These are phyloP conservation scores for Mya arenaria DNA, from an alignment of 1,140 invertebrate genomes.

Conservation along the genomic window DNA sequence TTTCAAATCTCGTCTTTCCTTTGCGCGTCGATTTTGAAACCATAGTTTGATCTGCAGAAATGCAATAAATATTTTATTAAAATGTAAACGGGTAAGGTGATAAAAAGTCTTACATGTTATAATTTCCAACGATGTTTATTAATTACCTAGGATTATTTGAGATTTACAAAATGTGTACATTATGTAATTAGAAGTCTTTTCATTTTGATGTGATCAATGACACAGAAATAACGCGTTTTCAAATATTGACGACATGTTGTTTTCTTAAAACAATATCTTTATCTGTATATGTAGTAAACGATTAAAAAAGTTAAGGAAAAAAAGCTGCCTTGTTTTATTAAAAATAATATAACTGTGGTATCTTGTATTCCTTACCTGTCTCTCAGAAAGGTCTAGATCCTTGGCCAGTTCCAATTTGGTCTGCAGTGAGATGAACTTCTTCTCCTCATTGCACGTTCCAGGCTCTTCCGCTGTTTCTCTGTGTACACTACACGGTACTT, in stretches of 20 bases:
- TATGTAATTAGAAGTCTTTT: too few species aligned
- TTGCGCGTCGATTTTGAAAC: slow-evolving; percentile 44
- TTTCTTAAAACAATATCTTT: background rate
- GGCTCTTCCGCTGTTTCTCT: slow-evolving; percentile 40
- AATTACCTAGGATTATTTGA: too few species aligned
- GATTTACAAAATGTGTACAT: too few species aligned
- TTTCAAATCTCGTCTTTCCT: slow-evolving; percentile 30
- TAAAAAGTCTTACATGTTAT: background rate
- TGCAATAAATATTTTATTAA: background rate
- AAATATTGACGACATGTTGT: too few species aligned
- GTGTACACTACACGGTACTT: slow-evolving; percentile 49
- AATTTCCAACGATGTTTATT: background rate
- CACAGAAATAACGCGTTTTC: too few species aligned
- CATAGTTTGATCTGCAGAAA: slow-evolving; percentile 30
- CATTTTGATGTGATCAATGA: too few species aligned
- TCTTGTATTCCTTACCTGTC: too few species aligned
- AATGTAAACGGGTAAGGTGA: background rate
- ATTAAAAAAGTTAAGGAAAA: too few species aligned
- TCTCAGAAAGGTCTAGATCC: slow-evolving; percentile 31
- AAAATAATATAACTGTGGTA: too few species aligned
- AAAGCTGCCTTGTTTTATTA: too few species aligned
- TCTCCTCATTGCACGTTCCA: slow-evolving; percentile 25
- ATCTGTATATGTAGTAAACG: too few species aligned
- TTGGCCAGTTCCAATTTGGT: slow-evolving; percentile 1
- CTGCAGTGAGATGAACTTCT: slow-evolving; percentile 34